A percentile compares a stretch with the other conserved stretches of the same genome.
Evolutionary conservation across 1,140 invertebrate species (phyloP).

Genomic region (Apis cerana): DNA sequence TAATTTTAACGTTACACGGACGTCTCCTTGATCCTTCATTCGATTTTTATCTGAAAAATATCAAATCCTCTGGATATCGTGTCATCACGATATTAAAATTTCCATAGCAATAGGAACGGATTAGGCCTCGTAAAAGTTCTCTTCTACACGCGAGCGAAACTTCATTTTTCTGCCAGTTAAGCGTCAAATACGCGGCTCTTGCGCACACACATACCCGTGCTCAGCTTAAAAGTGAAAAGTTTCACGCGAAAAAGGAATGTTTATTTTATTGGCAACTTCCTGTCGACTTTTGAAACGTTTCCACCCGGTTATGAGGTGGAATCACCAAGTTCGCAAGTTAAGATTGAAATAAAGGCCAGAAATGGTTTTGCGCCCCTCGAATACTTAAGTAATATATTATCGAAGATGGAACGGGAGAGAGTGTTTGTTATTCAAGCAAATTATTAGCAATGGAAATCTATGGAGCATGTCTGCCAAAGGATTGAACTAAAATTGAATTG

Average conservation of each 20-base stretch:
- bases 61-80: constrained; percentile 39
- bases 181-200: neutral
- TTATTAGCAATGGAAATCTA: neutral
- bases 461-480: constrained; percentile 26
- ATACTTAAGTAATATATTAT: too few species aligned
- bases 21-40: constrained; percentile 13
- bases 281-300: constrained; percentile 25
- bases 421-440: neutral
- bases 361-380: neutral
- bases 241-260: constrained; percentile 42
- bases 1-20: neutral
- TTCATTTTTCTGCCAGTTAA: constrained; percentile 53
- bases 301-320: constrained; percentile 18
- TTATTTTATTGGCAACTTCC: constrained; percentile 50
- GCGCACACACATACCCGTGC: neutral
- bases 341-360: constrained; percentile 26
- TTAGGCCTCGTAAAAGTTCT: constrained; percentile 50
- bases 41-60: constrained; percentile 29
- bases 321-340: constrained; percentile 12
- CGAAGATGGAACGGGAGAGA: too few species aligned
- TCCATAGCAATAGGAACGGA: neutral
- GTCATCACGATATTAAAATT: constrained; percentile 58
- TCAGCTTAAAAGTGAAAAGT: constrained; percentile 28
- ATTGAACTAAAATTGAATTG: constrained; percentile 56
- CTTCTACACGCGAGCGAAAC: constrained; percentile 7